A percentile compares a stretch with the other conserved stretches of the same genome.
Evolutionary conservation across 1,140 invertebrate genomes (phyloP).

Genomic region (Drosophila busckii): DNA sequence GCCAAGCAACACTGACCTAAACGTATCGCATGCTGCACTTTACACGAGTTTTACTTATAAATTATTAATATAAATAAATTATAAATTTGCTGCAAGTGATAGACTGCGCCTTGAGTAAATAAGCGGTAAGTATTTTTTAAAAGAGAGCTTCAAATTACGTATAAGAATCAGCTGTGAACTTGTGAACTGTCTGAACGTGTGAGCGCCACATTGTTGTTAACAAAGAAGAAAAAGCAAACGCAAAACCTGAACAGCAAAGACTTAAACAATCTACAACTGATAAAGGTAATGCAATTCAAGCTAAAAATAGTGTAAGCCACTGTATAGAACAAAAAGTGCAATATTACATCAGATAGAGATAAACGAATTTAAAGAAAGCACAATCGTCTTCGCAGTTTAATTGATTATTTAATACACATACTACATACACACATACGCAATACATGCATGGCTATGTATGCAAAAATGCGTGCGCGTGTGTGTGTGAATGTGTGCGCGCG

Average conservation of each 20-base stretch:
- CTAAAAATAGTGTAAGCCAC: constrained; percentile 4
- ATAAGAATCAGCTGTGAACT: constrained; percentile 18
- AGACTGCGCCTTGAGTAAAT: no score
- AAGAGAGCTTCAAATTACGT: neutral
- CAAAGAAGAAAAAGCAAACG: constrained; percentile 55
- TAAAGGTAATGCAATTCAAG: constrained; percentile 57
- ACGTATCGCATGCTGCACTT: no score
- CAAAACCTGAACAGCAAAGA: constrained; percentile 54
- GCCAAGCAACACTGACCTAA: neutral
- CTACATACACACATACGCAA: constrained; percentile 25
- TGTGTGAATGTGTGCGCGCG: constrained; percentile 20
- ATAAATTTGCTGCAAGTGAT: no score
- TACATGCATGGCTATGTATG: constrained; percentile 3
- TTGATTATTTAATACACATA: constrained; percentile 75
- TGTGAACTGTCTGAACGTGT: constrained; percentile 35
- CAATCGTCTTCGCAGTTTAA: constrained; percentile 40
- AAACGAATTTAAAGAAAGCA: constrained; percentile 4
- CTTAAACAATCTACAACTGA: constrained; percentile 38
- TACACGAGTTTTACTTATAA: no score
- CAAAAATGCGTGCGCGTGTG: constrained; percentile 22
- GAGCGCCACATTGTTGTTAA: constrained; percentile 50
- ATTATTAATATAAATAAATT: no score
- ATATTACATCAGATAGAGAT: neutral
- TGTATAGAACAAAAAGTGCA: constrained; percentile 1
- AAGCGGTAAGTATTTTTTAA: no score